Evolutionary conservation across 2,113 vertebrate species (phyloP), one percentile per base, ranked within the genome.

Genomic region (Amphiprion ocellaris): DNA sequence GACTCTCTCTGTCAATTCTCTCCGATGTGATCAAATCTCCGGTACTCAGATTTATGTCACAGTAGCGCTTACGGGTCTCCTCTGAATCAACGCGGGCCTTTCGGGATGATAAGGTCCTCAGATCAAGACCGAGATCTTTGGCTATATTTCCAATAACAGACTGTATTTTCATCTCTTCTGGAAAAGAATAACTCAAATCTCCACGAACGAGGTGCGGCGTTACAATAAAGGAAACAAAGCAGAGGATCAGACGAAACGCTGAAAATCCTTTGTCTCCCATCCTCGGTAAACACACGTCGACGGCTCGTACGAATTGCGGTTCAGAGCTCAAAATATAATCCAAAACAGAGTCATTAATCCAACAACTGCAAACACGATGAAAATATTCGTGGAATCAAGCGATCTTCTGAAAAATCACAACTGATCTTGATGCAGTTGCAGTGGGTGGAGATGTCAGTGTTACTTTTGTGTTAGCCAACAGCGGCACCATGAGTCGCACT

Each of bases 81-180:
- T 83, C 91, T 8, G 76, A 47, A 69, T 92, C 83, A 47, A 89
- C n/a, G 3, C 91, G 85, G 3, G 90, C 90, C 11, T 90, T 93
- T 10, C 94, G 90, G 0, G 54, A 74, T 5, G 91, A 89, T 10
- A 95, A 74, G 6, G 83, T 87, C 30, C 80, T 84, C 0, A 74
- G 44, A 63, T 94, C 89, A 56, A 95, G 66, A 1, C 92, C 79
- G 15, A 96, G 84, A 77, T 94, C 95, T 21, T 94, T 94, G 26
- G 93, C 92, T 1, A 95, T 73, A 64, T 95, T 96, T 68, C 92
- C 93, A 73, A 95, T 92, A 26, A 95, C 88, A 1, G 91, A 93
- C 0, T 81, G 88, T 2, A 2, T 90, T 84, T 93, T 94, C 92
- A 91, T 94, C 61, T 96, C 94, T 53, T 96, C 95, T 0, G 59